These are phyloP conservation scores for Alethe diademata DNA, from an alignment of 2,113 vertebrate species.

Conservation along the genomic window DNA sequence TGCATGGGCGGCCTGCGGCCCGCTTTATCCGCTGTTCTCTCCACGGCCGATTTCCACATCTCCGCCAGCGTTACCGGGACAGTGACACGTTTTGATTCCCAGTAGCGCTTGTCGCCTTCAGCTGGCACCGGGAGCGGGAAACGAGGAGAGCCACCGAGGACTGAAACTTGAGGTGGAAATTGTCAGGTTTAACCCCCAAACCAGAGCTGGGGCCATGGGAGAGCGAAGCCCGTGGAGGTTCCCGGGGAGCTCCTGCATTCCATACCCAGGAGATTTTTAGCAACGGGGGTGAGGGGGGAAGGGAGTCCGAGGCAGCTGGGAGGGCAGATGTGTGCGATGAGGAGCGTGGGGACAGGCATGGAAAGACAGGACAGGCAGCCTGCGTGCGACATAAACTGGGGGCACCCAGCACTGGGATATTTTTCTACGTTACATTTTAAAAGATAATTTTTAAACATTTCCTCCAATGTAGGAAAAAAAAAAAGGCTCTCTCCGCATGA, in stretches of 20 bases:
- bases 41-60: neutral
- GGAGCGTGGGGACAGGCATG: neutral
- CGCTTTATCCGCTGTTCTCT: neutral
- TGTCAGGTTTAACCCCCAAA: neutral
- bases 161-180: neutral
- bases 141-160: neutral
- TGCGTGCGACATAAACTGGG: fast-evolving
- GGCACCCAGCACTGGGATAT: neutral
- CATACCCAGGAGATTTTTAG: fast-evolving
- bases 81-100: conserved; percentile 15
- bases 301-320: neutral
- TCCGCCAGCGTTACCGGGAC: neutral
- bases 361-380: neutral
- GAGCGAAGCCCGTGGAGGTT: fast-evolving
- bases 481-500: neutral
- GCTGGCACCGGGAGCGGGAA: neutral
- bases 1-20: neutral
- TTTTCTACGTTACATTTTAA: neutral
- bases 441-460: neutral
- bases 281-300: neutral
- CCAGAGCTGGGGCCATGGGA: neutral
- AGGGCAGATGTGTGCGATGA: neutral
- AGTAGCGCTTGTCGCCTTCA: neutral
- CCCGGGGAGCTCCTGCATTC: neutral
- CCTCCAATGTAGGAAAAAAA: neutral